Evolutionary conservation across 1,140 invertebrate genomes (phyloP).

Genomic region (Zaprionus africanus): DNA sequence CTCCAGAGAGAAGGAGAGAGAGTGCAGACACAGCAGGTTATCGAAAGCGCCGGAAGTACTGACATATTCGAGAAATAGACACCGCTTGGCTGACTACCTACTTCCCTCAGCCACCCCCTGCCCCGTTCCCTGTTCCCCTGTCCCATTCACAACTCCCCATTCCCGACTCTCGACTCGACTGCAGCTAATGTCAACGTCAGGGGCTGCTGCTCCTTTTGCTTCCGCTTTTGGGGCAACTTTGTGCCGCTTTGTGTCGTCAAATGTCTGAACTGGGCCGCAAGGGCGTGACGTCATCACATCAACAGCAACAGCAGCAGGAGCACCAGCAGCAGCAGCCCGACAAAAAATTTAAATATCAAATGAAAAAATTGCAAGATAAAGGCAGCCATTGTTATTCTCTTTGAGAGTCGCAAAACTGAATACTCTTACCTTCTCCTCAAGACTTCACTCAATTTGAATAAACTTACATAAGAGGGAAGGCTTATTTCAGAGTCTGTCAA

Average conservation of each 20-base stretch:
- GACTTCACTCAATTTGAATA: background rate
- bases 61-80: constrained; percentile 56
- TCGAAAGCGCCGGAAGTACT: constrained; percentile 62
- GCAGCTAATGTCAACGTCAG: constrained; percentile 52
- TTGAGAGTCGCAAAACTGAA: constrained; percentile 7
- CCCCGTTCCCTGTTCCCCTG: background rate
- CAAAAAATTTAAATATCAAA: constrained; percentile 37
- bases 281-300: constrained; percentile 57
- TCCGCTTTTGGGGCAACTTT: constrained; percentile 49
- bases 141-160: background rate
- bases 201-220: constrained; percentile 40
- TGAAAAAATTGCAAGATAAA: constrained; percentile 7
- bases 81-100: background rate
- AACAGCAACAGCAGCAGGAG: constrained; percentile 21
- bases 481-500: background rate
- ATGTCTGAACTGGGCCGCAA: constrained; percentile 55
- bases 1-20: constrained; percentile 13
- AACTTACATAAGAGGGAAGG: background rate
- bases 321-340: background rate
- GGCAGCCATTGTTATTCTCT: constrained; percentile 5
- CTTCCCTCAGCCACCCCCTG: too few relatives aligned
- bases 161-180: constrained; percentile 1
- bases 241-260: constrained; percentile 63
- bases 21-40: constrained; percentile 57
- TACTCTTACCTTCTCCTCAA: background rate